A percentile compares a stretch with the other conserved stretches of the same genome.
Conservation (phyloP, 2,888 invertebrate genomes). For the Galeruca laticollis region DNA sequence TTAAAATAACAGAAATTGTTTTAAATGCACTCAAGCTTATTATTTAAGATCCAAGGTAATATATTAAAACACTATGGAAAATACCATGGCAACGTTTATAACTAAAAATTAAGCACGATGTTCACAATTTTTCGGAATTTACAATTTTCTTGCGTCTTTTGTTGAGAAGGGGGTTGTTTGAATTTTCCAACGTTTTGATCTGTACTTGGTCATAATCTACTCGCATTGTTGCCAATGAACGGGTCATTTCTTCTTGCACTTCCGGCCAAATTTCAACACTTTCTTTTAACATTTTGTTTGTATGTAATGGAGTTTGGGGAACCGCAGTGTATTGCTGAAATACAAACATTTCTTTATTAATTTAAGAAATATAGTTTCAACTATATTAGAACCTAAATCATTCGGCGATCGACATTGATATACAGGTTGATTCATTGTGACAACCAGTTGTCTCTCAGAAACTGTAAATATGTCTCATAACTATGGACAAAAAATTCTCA, state of each 20-base stretch:
- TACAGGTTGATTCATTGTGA: no score
- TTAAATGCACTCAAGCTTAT: conserved; percentile 37
- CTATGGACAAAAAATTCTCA: no score
- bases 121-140: conserved; percentile 29
- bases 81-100: conserved; percentile 5
- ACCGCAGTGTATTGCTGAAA: conserved; percentile 80
- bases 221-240: conserved; percentile 97
- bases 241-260: conserved; percentile 98
- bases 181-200: conserved; percentile 92
- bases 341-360: conserved; percentile 21
- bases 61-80: conserved; percentile 19
- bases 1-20: conserved; percentile 25
- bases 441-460: no score
- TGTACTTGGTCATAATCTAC: conserved; percentile 97
- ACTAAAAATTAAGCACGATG: conserved; percentile 11
- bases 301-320: conserved; percentile 95
- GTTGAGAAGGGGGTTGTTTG: conserved; percentile 92
- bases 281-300: conserved; percentile 89
- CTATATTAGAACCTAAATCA: no score
- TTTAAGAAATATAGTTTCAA: conserved; percentile 8
- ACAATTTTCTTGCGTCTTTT: conserved; percentile 77
- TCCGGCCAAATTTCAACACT: conserved; percentile 96
- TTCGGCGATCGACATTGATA: no score
- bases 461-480: no score
- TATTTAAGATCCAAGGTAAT: conserved; percentile 26